These are phyloP conservation scores for Pyrgus malvae DNA, from an alignment of 2,888 invertebrate species.

Conservation along the genomic window DNA sequence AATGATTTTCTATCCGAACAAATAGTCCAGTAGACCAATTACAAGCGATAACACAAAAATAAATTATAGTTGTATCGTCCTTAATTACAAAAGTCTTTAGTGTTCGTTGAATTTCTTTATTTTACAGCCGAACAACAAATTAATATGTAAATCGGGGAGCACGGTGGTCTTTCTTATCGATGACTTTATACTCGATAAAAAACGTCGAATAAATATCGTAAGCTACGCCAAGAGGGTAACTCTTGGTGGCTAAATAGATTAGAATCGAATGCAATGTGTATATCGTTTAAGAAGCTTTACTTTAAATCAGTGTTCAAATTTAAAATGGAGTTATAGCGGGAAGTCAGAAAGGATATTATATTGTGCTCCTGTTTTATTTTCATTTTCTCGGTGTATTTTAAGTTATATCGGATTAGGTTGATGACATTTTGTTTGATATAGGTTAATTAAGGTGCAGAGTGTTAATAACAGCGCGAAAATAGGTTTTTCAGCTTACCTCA, in stretches of 20 bases:
- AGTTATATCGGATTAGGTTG: no score
- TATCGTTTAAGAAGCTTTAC: slow-evolving; percentile 1
- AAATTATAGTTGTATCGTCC: slow-evolving; percentile 64
- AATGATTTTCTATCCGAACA: slow-evolving; percentile 43
- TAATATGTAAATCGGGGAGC: slow-evolving; percentile 75
- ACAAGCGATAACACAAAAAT: slow-evolving; percentile 60
- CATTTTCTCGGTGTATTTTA: no score
- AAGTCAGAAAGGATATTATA: no score
- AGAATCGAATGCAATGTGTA: not conserved
- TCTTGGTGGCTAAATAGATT: slow-evolving; percentile 11
- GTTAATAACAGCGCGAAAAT: no score
- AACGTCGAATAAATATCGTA: slow-evolving; percentile 28
- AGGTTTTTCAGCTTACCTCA: no score
- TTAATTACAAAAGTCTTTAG: slow-evolving; percentile 68
- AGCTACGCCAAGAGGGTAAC: slow-evolving; percentile 7
- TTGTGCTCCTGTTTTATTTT: no score
- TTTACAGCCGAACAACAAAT: slow-evolving; percentile 76
- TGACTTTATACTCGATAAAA: slow-evolving; percentile 43
- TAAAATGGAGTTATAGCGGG: not conserved
- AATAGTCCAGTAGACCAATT: slow-evolving; percentile 49
- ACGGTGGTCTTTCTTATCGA: slow-evolving; percentile 63
- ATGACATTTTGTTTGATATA: no score
- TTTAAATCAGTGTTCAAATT: not conserved
- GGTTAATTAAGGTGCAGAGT: no score
- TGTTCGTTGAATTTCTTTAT: slow-evolving; percentile 75